Percentiles rank a stretch among this genome's conserved stretches.
Conservation (phyloP, 2,113 vertebrate genomes). For the Galbula dea region DNA sequence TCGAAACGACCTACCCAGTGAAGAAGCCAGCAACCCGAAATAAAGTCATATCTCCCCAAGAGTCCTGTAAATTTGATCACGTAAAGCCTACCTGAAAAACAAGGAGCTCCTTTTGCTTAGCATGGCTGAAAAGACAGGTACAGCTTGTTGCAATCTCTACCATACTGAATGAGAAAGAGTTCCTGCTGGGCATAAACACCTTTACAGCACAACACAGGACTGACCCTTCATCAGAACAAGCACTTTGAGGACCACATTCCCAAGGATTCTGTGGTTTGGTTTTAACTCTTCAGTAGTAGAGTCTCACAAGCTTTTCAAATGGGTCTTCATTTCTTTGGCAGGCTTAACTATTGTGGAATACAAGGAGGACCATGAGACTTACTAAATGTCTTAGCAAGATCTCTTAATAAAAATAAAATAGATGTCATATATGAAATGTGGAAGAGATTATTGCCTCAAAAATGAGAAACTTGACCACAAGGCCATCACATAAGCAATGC, state of each 20-base stretch:
- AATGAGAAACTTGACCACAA: background rate
- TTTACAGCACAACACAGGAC: background rate
- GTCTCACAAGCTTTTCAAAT: background rate
- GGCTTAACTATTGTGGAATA: fast-evolving
- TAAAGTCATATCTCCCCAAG: background rate
- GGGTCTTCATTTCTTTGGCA: background rate
- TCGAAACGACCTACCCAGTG: background rate
- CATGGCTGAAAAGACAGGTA: fast-evolving
- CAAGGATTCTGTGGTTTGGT: background rate
- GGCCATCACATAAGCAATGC: no score
- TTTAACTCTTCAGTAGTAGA: background rate
- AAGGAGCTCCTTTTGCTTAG: background rate
- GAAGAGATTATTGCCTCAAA: background rate
- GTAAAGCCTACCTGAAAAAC: background rate
- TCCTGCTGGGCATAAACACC: background rate
- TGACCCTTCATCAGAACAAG: background rate
- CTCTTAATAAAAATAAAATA: background rate
- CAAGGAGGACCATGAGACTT: background rate
- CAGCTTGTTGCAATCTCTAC: no score
- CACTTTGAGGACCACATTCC: background rate
- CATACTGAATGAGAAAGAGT: no score
- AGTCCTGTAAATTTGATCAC: background rate
- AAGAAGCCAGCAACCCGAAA: background rate
- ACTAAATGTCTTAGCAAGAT: background rate
- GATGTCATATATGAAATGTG: background rate